Conservation (phyloP, 2,113 vertebrate genomes). For the Crocuta crocuta region DNA sequence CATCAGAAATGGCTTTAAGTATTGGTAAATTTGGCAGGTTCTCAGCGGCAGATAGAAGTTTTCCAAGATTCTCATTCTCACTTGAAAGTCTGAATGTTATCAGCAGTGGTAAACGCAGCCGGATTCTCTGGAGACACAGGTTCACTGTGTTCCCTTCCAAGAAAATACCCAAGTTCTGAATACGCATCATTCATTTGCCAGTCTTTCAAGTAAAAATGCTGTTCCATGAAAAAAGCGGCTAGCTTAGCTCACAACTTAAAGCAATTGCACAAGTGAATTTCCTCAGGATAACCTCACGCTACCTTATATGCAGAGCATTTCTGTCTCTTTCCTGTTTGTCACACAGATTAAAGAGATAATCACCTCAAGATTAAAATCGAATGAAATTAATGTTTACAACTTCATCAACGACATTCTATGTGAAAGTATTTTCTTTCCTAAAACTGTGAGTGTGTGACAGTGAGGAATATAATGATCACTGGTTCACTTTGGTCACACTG, state of each 20-base stretch:
- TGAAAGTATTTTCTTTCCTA: neutral
- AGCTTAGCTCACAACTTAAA: neutral
- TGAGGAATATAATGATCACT: neutral
- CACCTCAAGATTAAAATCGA: neutral
- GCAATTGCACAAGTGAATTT: neutral
- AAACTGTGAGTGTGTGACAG: too few relatives aligned
- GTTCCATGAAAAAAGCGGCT: neutral
- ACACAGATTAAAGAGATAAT: neutral
- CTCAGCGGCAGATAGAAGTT: neutral
- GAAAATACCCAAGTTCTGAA: neutral
- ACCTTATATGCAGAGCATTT: neutral
- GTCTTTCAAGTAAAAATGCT: neutral
- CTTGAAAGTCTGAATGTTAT: constrained; percentile 2
- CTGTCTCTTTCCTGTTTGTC: neutral
- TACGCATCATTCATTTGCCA: neutral
- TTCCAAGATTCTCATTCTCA: neutral
- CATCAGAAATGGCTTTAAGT: neutral
- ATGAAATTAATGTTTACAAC: neutral
- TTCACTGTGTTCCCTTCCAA: neutral
- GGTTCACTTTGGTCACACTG: neutral
- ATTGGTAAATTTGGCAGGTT: neutral
- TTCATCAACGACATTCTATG: neutral
- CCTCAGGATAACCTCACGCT: neutral
- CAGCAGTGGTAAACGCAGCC: neutral
- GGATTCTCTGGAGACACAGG: neutral